Base-by-base conservation (phyloP, 2,797 vertebrate genomes). In the Nothura maculosa region DNA sequence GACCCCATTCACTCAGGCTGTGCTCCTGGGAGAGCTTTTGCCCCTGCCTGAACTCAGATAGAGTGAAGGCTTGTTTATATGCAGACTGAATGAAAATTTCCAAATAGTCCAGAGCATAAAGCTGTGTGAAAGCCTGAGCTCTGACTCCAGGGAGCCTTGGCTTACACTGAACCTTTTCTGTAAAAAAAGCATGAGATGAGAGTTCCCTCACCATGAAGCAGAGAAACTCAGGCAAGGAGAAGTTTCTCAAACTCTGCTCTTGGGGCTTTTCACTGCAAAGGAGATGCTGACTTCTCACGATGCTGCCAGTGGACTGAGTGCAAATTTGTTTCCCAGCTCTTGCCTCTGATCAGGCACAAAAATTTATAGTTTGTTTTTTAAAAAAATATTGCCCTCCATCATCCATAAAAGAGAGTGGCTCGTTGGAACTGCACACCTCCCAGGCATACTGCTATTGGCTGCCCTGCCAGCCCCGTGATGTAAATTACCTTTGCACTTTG, bases 401-500 rank as follows among this genome's bases (percentile, higher is more conserved):
- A 84, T 91, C 79, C 75, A 76, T 96, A 85, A 96, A 96, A 92
- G 88, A 96, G 89, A 84, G 38, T 74, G 68, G 28, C n/a, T 88
- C 94, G 67, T 91, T 94, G 92, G 88, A 95, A 54, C 55, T 78
- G 68, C 75, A 78, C 69, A 84, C 94, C 78, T 95, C 89, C 72
- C 87, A 94, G 57, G 47, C 75, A 80, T 0, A 0, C 83, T 77
- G 85, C 94, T 92, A 77, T 96, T 95, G 92, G 94, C 81, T 90
- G 48, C 57, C 81, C 79, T 77, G 91, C 63, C 92, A 95, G 55
- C 76, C 85, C 81, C 0, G 8, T 68, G 92, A 94, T 96, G 90
- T 96, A 96, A 97, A 97, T 97, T 97, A 93, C 95, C 93, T 96
- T 97, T 96, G 92, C 97, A 98, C 96, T 97, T 97, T 97, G 97